phyloP scores from a whole-genome alignment of 2,888 invertebrate species.

The Trisateles emortualis region DNA sequence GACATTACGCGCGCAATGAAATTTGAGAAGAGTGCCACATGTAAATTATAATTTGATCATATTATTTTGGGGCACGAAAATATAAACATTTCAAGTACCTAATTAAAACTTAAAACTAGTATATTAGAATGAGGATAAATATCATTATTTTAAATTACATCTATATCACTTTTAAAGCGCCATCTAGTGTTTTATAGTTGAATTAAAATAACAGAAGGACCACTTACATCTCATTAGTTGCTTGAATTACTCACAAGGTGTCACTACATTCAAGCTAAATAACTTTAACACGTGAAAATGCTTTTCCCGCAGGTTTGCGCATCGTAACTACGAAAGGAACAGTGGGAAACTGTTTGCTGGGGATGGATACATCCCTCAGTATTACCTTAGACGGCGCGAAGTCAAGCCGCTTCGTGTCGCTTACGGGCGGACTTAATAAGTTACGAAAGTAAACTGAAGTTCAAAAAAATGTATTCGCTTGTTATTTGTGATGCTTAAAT shows the following conservation, averaged over 20 bases:
- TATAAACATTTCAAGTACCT: background rate
- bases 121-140: background rate
- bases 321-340: conserved; percentile 67
- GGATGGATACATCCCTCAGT: conserved; percentile 68
- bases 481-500: conserved; percentile 23
- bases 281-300: conserved; percentile 65
- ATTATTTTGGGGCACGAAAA: too few relatives aligned
- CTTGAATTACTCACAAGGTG: conserved; percentile 53
- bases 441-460: conserved; percentile 64
- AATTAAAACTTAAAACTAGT: background rate
- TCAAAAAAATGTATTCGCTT: conserved; percentile 38
- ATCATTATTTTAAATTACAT: too few relatives aligned
- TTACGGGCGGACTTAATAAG: conserved; percentile 50
- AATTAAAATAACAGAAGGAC: background rate
- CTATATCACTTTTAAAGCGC: too few relatives aligned
- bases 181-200: conserved; percentile 11
- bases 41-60: background rate
- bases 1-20: background rate
- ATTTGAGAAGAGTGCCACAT: conserved; percentile 1
- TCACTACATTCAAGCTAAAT: conserved; percentile 44
- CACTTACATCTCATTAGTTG: conserved; percentile 11
- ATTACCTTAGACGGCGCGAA: conserved; percentile 66
- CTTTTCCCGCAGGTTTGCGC: conserved; percentile 77
- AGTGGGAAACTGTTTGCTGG: conserved; percentile 69
- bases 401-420: conserved; percentile 50